These are phyloP conservation scores for Ficedula albicollis DNA, from an alignment of 2,797 vertebrate species.

Conservation along the genomic window DNA sequence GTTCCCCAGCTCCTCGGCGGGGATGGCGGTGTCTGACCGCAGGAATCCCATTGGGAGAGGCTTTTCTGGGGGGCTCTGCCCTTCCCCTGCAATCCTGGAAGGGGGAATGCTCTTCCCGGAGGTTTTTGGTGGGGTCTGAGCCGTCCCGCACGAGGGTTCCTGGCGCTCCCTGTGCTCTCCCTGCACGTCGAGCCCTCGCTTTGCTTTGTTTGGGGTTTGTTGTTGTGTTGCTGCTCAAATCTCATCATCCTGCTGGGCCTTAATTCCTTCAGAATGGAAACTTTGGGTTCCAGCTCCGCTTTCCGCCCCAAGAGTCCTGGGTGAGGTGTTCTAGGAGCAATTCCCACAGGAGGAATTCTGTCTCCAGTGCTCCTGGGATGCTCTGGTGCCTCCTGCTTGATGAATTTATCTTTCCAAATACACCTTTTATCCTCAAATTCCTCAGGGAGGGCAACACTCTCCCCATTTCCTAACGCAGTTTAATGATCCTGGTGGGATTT, in stretches of 20 bases:
- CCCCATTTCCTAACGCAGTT: neutral
- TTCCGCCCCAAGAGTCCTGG: accelerated
- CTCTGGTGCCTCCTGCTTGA: neutral
- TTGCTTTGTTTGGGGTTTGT: neutral
- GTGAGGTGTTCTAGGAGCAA: neutral
- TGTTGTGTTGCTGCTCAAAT: neutral
- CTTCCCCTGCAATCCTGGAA: accelerated
- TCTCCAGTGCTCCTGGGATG: neutral
- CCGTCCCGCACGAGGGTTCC: accelerated
- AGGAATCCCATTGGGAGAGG: neutral
- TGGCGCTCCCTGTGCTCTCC: neutral
- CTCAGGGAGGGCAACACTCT: accelerated
- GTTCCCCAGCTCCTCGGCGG: neutral
- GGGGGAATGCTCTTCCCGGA: accelerated
- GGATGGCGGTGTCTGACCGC: neutral
- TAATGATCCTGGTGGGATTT: neutral
- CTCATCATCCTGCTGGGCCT: neutral
- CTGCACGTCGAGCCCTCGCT: neutral
- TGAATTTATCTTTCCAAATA: neutral
- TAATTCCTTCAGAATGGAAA: neutral
- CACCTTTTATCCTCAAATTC: neutral
- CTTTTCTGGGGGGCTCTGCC: too few species aligned
- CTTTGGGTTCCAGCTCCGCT: accelerated
- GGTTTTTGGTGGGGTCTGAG: neutral
- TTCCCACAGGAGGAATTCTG: neutral